Conservation (phyloP, 2,113 vertebrate genomes). For the Nycticorax nycticorax region DNA sequence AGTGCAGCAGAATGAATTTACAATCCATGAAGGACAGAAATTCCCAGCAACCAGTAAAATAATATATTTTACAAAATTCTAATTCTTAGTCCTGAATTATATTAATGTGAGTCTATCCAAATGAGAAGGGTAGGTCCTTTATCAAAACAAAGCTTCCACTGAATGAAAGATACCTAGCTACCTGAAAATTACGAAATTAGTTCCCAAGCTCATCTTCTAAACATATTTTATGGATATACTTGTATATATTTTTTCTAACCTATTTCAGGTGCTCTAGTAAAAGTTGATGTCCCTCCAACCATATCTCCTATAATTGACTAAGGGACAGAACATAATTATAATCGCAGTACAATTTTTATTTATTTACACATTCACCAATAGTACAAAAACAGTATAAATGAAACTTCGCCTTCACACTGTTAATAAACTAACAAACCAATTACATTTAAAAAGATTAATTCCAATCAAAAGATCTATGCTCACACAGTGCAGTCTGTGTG, state of each 20-base stretch:
- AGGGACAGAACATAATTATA: not conserved
- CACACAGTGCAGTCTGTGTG: rapidly evolving
- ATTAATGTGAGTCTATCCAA: not conserved
- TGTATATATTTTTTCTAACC: not conserved
- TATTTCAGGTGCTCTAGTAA: not conserved
- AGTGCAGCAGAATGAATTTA: not conserved
- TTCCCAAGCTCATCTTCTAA: not conserved
- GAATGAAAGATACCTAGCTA: not conserved
- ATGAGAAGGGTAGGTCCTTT: not conserved
- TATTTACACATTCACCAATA: not conserved
- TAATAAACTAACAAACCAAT: not conserved
- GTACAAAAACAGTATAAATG: not conserved
- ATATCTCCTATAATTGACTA: not conserved
- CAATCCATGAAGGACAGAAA: not conserved
- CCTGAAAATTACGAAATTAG: not conserved
- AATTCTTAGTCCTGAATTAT: not conserved
- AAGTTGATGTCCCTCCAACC: not conserved
- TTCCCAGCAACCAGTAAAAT: not conserved
- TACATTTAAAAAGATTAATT: not conserved
- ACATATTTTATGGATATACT: not conserved
- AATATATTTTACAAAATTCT: not conserved
- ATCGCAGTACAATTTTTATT: not conserved
- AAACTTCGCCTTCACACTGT: not conserved
- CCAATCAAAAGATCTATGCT: not conserved
- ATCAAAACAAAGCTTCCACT: not conserved